Conservation (phyloP, 1,140 invertebrate species). For the Pogonognathellus flavescens region DNA sequence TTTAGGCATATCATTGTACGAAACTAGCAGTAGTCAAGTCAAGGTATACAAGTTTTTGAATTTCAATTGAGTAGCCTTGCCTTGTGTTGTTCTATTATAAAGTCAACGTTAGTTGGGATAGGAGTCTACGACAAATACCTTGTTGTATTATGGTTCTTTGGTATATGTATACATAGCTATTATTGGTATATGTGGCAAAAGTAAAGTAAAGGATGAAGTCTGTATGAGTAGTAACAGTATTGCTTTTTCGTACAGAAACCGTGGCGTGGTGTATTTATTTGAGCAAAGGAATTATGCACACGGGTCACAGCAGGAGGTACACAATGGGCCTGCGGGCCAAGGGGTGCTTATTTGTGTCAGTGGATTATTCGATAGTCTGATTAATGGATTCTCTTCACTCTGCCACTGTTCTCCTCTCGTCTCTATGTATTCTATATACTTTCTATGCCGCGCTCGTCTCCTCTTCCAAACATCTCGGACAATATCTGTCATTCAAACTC, state of each 20-base stretch:
- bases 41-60: slow-evolving; percentile 45
- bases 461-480: slow-evolving; percentile 61
- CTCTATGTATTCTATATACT: slow-evolving; percentile 31
- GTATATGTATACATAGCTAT: too few species aligned
- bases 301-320: slow-evolving; percentile 66
- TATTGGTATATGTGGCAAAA: slow-evolving; percentile 3
- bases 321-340: slow-evolving; percentile 63
- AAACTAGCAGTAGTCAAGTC: background rate
- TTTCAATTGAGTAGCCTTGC: slow-evolving; percentile 6
- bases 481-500: slow-evolving; percentile 66
- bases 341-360: slow-evolving; percentile 67
- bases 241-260: slow-evolving; percentile 27
- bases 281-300: slow-evolving; percentile 64
- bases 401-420: slow-evolving; percentile 55
- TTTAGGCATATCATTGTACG: background rate
- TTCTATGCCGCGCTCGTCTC: slow-evolving; percentile 35
- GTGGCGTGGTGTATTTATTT: slow-evolving; percentile 9
- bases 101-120: too few species aligned
- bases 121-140: too few species aligned
- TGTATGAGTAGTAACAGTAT: background rate
- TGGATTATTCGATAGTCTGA: slow-evolving; percentile 67
- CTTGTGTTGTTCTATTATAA: background rate
- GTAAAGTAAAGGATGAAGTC: background rate
- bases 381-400: slow-evolving; percentile 67
- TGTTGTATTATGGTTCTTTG: too few species aligned